Percentiles rank a stretch among this genome's conserved stretches.
Evolutionary conservation across 2,113 vertebrate genomes (phyloP).

Genomic region (Oncorhynchus tshawytscha): DNA sequence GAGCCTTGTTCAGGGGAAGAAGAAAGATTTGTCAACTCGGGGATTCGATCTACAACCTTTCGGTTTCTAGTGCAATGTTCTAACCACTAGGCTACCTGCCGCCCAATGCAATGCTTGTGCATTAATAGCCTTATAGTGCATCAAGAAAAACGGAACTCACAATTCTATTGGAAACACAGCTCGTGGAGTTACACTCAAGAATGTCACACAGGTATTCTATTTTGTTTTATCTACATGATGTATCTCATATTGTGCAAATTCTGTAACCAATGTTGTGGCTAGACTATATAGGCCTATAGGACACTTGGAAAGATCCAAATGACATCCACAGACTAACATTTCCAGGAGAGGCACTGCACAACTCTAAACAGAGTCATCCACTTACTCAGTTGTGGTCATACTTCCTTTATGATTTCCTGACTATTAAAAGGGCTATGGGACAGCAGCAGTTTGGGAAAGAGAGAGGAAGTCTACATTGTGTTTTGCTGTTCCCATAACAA

Average conservation of each 20-base stretch:
- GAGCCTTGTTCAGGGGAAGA: too few relatives aligned
- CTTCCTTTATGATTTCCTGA: background rate
- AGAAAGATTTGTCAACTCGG: too few relatives aligned
- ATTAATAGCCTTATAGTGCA: too few relatives aligned
- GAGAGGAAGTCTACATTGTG: slow-evolving; percentile 34
- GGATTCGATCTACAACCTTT: too few relatives aligned
- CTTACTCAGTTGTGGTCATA: too few relatives aligned
- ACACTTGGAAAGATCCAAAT: background rate
- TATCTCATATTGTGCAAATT: background rate
- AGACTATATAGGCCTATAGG: too few relatives aligned
- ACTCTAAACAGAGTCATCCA: too few relatives aligned
- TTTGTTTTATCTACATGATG: background rate
- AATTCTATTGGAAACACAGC: background rate
- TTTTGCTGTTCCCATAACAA: slow-evolving; percentile 51
- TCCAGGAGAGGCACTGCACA: background rate
- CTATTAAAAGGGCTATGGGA: too few relatives aligned
- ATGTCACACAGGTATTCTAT: slow-evolving; percentile 53
- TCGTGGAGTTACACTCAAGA: slow-evolving; percentile 1
- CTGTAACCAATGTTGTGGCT: background rate
- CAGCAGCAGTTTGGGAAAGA: background rate
- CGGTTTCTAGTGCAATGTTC: too few relatives aligned
- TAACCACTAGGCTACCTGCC: too few relatives aligned
- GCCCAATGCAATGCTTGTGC: too few relatives aligned
- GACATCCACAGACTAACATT: background rate
- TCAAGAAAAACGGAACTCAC: background rate